These are phyloP conservation scores for Apostichopus californicus DNA, from an alignment of 35 echinoderm and acorn worm genomes.

Conservation along the genomic window DNA sequence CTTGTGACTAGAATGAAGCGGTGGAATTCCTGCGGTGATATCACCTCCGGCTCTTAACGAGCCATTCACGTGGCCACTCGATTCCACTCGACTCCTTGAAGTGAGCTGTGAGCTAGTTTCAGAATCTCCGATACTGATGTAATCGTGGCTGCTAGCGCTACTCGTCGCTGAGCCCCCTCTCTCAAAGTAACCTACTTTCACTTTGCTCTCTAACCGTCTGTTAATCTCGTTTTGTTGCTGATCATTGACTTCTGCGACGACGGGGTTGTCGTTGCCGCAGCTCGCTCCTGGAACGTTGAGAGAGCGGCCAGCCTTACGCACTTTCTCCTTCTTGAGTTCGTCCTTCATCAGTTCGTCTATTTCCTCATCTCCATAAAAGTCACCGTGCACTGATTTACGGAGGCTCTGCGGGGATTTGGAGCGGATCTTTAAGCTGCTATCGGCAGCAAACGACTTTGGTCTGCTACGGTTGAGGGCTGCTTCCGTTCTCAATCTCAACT, in stretches of 20 bases:
- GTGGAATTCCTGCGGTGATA: background rate
- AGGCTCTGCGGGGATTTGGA: conserved; percentile 26
- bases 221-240: conserved; percentile 49
- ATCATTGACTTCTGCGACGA: background rate
- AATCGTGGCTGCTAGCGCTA: conserved; percentile 55
- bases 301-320: conserved; percentile 36
- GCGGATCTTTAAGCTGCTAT: background rate
- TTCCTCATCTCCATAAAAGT: conserved; percentile 87
- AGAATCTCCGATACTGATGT: conserved; percentile 55
- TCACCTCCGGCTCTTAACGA: background rate
- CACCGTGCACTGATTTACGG: conserved; percentile 63
- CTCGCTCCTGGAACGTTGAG: background rate
- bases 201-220: conserved; percentile 37
- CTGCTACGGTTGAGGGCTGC: conserved; percentile 39
- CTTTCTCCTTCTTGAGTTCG: conserved; percentile 77
- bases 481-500: conserved; percentile 44
- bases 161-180: conserved; percentile 22
- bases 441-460: conserved; percentile 55
- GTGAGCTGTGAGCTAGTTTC: conserved; percentile 34
- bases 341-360: conserved; percentile 78
- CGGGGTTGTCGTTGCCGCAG: background rate
- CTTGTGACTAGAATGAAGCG: background rate
- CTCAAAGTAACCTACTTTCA: conserved; percentile 38
- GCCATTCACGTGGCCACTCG: background rate
- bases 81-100: background rate